Evolutionary conservation across 2,113 vertebrate genomes (phyloP).

Genomic region (Pelecanus crispus): DNA sequence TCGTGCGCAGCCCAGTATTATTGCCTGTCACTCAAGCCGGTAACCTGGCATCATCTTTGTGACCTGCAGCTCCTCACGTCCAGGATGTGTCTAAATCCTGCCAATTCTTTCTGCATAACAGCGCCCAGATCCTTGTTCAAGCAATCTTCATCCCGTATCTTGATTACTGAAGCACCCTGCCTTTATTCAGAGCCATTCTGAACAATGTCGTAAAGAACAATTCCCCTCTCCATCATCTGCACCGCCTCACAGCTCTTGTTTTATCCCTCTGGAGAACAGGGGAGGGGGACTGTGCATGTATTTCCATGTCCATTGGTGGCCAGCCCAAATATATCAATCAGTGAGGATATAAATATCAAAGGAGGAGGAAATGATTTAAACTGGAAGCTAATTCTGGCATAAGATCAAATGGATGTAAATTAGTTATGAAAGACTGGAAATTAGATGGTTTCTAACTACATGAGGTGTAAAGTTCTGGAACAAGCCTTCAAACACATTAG

Average conservation of each 20-base stretch:
- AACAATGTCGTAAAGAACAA: rapidly evolving
- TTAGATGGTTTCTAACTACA: not conserved
- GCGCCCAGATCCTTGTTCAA: not conserved
- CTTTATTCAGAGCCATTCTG: not conserved
- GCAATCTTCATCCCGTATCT: not conserved
- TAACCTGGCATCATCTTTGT: not conserved
- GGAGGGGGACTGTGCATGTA: rapidly evolving
- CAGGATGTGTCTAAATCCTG: not conserved
- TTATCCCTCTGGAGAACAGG: not conserved
- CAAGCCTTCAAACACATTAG: not conserved
- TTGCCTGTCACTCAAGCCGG: not conserved
- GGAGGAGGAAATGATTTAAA: not conserved
- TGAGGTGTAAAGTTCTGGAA: not conserved
- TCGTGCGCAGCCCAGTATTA: not conserved
- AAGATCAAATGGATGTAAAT: not conserved
- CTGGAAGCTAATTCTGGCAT: not conserved
- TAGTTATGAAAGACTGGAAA: not conserved
- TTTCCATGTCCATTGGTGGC: not conserved
- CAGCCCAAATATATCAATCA: not conserved
- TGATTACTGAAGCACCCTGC: not conserved
- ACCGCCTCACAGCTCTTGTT: not conserved
- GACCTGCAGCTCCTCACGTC: not conserved
- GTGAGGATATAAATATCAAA: not conserved
- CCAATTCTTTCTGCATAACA: not conserved
- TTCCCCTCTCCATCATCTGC: not conserved